phyloP scores from a whole-genome alignment of 2,888 invertebrate genomes.

The Rhorus exstirpatorius region DNA sequence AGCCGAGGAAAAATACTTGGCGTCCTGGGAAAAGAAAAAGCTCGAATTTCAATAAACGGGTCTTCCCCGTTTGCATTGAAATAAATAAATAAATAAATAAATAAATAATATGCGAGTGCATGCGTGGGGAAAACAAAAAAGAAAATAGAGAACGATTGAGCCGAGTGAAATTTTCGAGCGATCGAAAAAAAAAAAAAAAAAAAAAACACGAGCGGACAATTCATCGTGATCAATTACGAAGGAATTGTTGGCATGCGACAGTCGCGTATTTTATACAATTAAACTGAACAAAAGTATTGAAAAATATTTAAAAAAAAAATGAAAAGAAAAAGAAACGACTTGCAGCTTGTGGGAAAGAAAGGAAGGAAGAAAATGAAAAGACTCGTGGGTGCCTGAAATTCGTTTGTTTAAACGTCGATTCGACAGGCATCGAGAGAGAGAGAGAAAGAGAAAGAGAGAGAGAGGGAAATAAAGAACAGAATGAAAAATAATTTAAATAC shows the following conservation, averaged over 20 bases:
- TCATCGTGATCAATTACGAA: conserved; percentile 62
- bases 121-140: neutral
- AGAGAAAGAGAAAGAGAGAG: neutral
- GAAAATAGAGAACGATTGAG: conserved; percentile 13
- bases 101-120: too few relatives aligned
- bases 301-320: conserved; percentile 18
- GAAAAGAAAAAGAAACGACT: conserved; percentile 8
- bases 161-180: conserved; percentile 32
- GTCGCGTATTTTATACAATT: conserved; percentile 67
- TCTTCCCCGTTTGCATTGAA: too few relatives aligned
- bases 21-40: conserved; percentile 53
- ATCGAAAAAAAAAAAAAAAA: too few relatives aligned
- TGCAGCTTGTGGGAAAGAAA: neutral
- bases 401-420: neutral
- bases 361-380: neutral
- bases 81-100: conserved; percentile 6
- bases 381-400: conserved; percentile 33
- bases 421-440: neutral
- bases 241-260: conserved; percentile 67
- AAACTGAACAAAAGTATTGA: conserved; percentile 29
- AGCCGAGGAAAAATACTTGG: conserved; percentile 33
- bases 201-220: too few relatives aligned
- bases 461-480: conserved; percentile 3
- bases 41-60: too few relatives aligned
- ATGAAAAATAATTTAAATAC: conserved; percentile 32